Conservation (phyloP, 2,113 vertebrate genomes). For the Anseranas semipalmata region DNA sequence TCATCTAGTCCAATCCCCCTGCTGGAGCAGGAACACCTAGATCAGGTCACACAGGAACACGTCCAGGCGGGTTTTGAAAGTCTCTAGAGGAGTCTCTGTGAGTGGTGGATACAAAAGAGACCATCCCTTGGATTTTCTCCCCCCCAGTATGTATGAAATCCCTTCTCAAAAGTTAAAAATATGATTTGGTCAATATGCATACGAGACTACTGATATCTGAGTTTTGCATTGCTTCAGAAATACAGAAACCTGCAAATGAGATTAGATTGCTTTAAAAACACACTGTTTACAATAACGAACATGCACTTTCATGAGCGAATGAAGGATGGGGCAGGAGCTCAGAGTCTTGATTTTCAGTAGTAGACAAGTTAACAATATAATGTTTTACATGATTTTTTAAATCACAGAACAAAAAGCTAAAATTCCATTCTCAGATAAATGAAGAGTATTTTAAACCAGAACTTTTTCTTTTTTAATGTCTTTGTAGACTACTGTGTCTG, state of each 20-base stretch:
- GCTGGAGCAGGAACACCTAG: too few relatives aligned
- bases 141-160: neutral
- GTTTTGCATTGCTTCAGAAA: neutral
- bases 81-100: too few relatives aligned
- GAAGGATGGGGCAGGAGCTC: neutral
- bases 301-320: neutral
- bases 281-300: neutral
- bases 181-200: neutral
- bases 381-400: neutral
- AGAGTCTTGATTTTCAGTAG: neutral
- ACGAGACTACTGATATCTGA: neutral
- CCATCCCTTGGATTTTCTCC: neutral
- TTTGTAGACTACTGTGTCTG: neutral
- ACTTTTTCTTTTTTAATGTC: neutral
- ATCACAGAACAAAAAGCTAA: neutral
- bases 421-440: neutral
- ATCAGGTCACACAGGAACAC: too few relatives aligned
- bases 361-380: neutral
- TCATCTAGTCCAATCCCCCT: too few relatives aligned
- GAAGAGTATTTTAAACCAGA: neutral
- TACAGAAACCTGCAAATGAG: neutral
- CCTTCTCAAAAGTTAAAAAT: neutral
- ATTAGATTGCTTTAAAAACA: neutral
- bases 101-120: neutral
- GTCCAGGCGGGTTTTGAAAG: too few relatives aligned